Evolutionary conservation across 1,140 invertebrate species (phyloP), one percentile per base, ranked within the genome.

Genomic region (Telenomus remus): DNA sequence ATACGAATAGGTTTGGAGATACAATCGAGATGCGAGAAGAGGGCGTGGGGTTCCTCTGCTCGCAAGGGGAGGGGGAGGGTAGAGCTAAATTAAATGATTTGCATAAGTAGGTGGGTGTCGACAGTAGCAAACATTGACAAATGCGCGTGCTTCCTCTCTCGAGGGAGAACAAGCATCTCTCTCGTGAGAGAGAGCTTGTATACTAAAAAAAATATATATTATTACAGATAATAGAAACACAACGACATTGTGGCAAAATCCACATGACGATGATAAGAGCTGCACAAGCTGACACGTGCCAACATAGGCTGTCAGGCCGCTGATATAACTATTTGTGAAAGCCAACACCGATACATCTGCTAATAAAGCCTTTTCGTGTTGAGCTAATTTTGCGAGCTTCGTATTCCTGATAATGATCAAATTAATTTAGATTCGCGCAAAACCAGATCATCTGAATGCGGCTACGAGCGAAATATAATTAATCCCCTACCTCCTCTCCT

Each of bases 1-100:
- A 88, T 88, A 88, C 87, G 87, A 88, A 88, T 88, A 88, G 86
- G 82, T 84, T 87, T 86, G 77, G 79, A 85, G 87, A 88, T 88
- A 88, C 85, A 81, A 88, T 88, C 86, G 84, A 80, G 86, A 84
- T 82, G 79, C 82, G 80, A 79, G 70, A 68, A 64, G 69, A 75
- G 68, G 71, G 66, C 54, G 65, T 39, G 65, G 65, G 63, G 60
- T 27, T 27, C 19, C 2, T 3, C 19, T 27, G 66, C 44, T 48
- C 39, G 47, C 44, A 49, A 57, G 35, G 59, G 13, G 50, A 14
- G 15, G n/a, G 42, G 43, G 47, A 66, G 75, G 76, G 72, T 76
- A 84, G 84, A 84, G 86, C 84, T 88, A 88, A 88, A 88, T 88
- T 88, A 88, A 88, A 88, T 88, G 84, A 88, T 88, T 88, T 88